Evolutionary conservation across 2,113 vertebrate genomes (phyloP), one percentile per base, ranked within the genome.

Genomic region (Gymnogyps californianus): DNA sequence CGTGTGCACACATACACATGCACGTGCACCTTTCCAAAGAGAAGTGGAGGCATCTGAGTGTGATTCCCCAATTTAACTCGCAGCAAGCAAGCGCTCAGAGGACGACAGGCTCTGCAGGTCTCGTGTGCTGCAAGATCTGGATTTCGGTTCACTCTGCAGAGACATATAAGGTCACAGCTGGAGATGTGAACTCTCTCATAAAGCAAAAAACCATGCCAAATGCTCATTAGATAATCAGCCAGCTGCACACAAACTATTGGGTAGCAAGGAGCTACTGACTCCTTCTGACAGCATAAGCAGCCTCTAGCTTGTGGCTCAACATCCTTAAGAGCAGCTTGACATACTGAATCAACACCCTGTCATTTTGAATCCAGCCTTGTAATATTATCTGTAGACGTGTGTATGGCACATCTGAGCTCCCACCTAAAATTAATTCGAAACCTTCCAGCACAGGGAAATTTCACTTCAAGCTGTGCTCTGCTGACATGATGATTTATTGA

Each of bases 401-500:
- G 58, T 24, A 66, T 13, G 49, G 84, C 66, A 62, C 94, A 40
- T 44, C 84, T 36, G 28, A 84, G 61, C 69, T 93, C 83, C 78
- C 70, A 93, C 71, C 74, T 76, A 77, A 90, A 69, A 87, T 52
- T 77, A 90, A 93, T 85, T 61, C 2, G 3, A 95, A 96, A 67
- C 65, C 70, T 89, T 79, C 69, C 44, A 82, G 74, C 28, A 46
- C 74, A 26, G 28, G 57, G 69, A 85, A 87, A 44, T 51, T 31
- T 66, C 1, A 1, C 87, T 87, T 74, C 92, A 81, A 94, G 92
- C 87, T 94, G 83, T 84, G 81, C 57, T 87, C 57, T 72, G 86
- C 87, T 92, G 95, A 92, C 86, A 94, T 6, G 4, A 62, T 80
- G 75, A 94, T 92, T 83, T 90, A 95, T 90, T 61, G 92, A 93